Base-by-base conservation (phyloP, 2,888 invertebrate genomes). In the Chrysolina oricalcia region DNA sequence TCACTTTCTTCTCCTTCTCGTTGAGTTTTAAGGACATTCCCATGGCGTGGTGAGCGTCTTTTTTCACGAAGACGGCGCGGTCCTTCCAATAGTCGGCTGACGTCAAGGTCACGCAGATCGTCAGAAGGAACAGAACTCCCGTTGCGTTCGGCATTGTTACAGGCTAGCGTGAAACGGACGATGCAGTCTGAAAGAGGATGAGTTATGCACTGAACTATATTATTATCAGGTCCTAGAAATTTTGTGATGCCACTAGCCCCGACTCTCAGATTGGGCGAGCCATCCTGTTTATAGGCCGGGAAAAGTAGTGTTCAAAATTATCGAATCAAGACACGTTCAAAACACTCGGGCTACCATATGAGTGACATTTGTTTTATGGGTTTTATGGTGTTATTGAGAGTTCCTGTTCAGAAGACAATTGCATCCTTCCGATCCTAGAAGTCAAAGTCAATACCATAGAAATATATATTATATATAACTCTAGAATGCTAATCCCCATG, bases 11-110 rank as follows among this genome's bases (percentile, higher is more conserved):
- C 80, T 88, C 87, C 27, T 81, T 79, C 1, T 81, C 73, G 35
- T 69, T 83, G 21, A 88, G 85, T 81, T 94, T 70, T 23, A 84
- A 43, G 5, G 77, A 68, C 0, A 77, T 70, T 0, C 86, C 86
- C 11, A 85, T 70, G 1, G 77, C 71, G n/a, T 77, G 67, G 0
- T 53, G 64, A 50, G 75, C 70, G 40, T 84, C 84, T 11, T 74
- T 65, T 10, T 72, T 64, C 17, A 85, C 70, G 59, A 85, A 70
- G 3, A 59, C 21, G n/a, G 75, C 76, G 17, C 84, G 68, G 17
- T 80, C 79, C n/a, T 73, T 63, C 83, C 83, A 84, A 70, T 84
- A 84, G 66, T 82, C 82, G 0, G 21, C 27, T 21, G 19, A 15
- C 15, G 71, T 53, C 11, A 17, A 53, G 6, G 41, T 53, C 19